Conservation (phyloP, 2,113 vertebrate species). For the Haliaeetus leucogaster region DNA sequence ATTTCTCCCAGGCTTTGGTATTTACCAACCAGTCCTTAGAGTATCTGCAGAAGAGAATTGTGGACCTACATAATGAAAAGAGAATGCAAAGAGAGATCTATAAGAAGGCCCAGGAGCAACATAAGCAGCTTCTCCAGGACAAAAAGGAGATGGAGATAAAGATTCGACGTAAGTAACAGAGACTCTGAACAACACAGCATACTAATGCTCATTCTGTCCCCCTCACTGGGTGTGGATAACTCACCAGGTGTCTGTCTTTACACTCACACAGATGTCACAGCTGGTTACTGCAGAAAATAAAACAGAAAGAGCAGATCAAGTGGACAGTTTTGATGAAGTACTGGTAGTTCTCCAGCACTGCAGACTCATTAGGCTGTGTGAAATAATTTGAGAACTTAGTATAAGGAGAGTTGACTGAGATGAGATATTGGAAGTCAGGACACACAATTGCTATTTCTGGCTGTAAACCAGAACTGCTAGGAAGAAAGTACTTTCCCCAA, state of each 20-base stretch:
- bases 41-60: slow-evolving; percentile 76
- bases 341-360: neutral
- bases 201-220: neutral
- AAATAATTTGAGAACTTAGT: neutral
- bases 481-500: neutral
- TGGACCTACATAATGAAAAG: slow-evolving; percentile 80
- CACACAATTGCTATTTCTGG: neutral
- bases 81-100: slow-evolving; percentile 74
- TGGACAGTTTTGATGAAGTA: neutral
- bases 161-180: slow-evolving; percentile 74
- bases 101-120: slow-evolving; percentile 73
- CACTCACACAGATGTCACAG: neutral
- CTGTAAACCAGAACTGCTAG: neutral
- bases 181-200: neutral
- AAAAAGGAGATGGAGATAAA: slow-evolving; percentile 75
- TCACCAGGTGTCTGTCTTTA: neutral
- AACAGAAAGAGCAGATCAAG: neutral
- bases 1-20: slow-evolving; percentile 80
- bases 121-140: slow-evolving; percentile 77
- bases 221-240: neutral
- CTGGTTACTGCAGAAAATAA: neutral
- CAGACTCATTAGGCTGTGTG: neutral
- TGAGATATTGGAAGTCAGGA: neutral
- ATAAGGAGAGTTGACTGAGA: neutral
- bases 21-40: slow-evolving; percentile 75